A percentile compares a stretch with the other conserved stretches of the same genome.
Evolutionary conservation across 2,113 vertebrate genomes (phyloP).

Genomic region (Noctilio leporinus): DNA sequence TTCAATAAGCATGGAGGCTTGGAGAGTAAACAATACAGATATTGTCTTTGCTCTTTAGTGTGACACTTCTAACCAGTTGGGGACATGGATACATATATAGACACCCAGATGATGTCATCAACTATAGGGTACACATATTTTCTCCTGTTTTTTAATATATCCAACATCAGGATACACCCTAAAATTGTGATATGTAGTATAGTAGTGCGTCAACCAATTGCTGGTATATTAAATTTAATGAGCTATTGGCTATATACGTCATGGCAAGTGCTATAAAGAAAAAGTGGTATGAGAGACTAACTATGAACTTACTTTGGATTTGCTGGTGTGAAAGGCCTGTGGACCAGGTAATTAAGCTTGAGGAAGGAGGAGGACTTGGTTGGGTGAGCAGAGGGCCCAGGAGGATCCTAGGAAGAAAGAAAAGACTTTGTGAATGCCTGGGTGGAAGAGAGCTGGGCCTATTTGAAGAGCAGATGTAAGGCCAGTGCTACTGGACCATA

Average conservation of each 20-base stretch:
- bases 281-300: not conserved
- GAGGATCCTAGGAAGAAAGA: not conserved
- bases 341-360: not conserved
- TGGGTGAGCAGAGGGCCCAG: not conserved
- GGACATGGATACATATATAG: not conserved
- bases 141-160: not conserved
- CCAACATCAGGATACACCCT: not conserved
- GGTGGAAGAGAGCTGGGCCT: not conserved
- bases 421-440: not conserved
- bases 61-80: not conserved
- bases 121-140: not conserved
- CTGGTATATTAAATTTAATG: not conserved
- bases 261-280: not conserved
- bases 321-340: not conserved
- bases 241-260: not conserved
- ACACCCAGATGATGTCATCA: not conserved
- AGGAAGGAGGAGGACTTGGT: not conserved
- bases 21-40: not conserved
- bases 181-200: not conserved
- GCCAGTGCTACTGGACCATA: not conserved
- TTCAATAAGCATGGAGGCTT: not conserved
- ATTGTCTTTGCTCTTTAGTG: not conserved
- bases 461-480: not conserved
- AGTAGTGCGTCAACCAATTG: not conserved
- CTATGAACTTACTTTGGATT: not conserved